A percentile compares a stretch with the other conserved stretches of the same genome.
These are phyloP conservation scores for Ceratosolen fusciceps DNA, from an alignment of 1,140 invertebrate genomes.

Conservation along the genomic window DNA sequence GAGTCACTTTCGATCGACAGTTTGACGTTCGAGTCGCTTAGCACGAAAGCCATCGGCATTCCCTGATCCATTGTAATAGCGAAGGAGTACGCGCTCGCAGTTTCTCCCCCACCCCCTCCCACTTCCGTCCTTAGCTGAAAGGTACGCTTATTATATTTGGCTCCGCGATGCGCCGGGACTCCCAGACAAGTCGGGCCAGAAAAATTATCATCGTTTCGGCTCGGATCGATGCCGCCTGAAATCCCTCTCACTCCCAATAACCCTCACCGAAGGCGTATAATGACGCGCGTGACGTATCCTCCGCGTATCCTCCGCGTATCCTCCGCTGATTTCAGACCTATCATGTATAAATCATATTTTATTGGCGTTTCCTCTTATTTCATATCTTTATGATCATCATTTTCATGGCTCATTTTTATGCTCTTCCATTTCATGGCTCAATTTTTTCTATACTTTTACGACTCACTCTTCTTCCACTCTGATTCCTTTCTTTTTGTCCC, in stretches of 20 bases:
- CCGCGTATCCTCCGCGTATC: too few relatives aligned
- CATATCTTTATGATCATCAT: slow-evolving; percentile 47
- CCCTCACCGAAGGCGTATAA: not conserved
- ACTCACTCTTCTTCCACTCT: slow-evolving; percentile 19
- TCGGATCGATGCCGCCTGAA: not conserved
- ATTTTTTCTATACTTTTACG: slow-evolving; percentile 42
- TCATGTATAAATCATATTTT: slow-evolving; percentile 46
- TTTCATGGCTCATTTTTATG: slow-evolving; percentile 39
- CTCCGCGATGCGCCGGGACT: too few relatives aligned
- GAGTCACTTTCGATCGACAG: too few relatives aligned
- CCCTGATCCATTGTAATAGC: too few relatives aligned
- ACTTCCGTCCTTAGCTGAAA: too few relatives aligned
- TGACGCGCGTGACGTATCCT: slow-evolving; percentile 19
- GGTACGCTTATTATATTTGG: too few relatives aligned
- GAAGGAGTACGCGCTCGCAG: too few relatives aligned
- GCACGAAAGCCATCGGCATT: too few relatives aligned
- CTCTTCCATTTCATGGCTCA: slow-evolving; percentile 47
- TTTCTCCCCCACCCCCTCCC: too few relatives aligned
- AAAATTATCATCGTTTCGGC: slow-evolving; percentile 42
- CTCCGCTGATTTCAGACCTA: slow-evolving; percentile 34
- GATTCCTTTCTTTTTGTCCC: slow-evolving; percentile 34
- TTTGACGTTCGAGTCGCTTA: too few relatives aligned
- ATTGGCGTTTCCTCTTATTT: slow-evolving; percentile 45
- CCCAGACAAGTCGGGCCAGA: too few relatives aligned
- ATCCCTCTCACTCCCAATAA: not conserved